These are phyloP conservation scores for Erannis defoliaria DNA, from an alignment of 2,888 invertebrate species.

Conservation along the genomic window DNA sequence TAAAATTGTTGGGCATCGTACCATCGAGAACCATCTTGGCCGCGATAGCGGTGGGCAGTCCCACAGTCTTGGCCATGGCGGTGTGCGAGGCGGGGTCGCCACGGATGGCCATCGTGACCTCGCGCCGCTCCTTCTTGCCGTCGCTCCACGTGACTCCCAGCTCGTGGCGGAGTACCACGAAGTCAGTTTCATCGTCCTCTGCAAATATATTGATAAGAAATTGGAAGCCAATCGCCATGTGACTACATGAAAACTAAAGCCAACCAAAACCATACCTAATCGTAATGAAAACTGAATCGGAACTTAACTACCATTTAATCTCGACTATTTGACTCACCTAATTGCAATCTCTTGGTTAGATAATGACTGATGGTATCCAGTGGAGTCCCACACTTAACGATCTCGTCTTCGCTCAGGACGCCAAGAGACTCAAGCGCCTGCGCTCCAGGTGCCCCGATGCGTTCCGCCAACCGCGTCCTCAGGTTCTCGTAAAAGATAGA, in stretches of 20 bases:
- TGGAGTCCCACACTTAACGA: conserved; percentile 94
- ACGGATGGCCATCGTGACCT: conserved; percentile 95
- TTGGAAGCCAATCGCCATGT: not conserved
- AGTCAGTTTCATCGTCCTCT: conserved; percentile 93
- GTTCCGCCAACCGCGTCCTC: conserved; percentile 92
- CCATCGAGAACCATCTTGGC: conserved; percentile 99
- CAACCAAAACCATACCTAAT: not conserved
- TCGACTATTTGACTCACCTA: conserved; percentile 89
- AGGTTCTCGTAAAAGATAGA: conserved; percentile 98
- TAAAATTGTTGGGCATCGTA: conserved; percentile 63
- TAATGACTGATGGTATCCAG: conserved; percentile 97
- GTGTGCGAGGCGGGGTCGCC: conserved; percentile 94
- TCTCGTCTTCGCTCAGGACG: conserved; percentile 92
- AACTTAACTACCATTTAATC: too few relatives aligned
- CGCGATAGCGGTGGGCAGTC: conserved; percentile 97
- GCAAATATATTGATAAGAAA: conserved; percentile 23
- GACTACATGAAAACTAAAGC: not conserved
- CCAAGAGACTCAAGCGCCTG: conserved; percentile 95
- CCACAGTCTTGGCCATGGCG: conserved; percentile 92
- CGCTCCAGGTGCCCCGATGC: conserved; percentile 90
- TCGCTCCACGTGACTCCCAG: conserved; percentile 97
- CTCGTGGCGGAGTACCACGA: conserved; percentile 97
- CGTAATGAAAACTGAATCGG: not conserved
- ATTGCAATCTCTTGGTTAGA: conserved; percentile 92
- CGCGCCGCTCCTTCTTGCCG: conserved; percentile 92